Base-by-base conservation (phyloP, 2,888 invertebrate species). In the Agonopterix heracliana region DNA sequence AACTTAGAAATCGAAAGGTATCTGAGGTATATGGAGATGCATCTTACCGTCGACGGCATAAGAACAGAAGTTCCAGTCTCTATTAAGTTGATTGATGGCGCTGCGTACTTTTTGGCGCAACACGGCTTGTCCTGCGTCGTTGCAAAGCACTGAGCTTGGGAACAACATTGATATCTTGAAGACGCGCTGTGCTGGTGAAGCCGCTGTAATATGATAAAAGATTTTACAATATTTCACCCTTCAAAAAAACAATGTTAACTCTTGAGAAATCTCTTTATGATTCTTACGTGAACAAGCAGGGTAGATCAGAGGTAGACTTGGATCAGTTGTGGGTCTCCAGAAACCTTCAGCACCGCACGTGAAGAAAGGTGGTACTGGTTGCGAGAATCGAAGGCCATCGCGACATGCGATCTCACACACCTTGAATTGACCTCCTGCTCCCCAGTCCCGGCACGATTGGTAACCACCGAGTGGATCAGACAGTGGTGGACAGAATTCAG, bases 331-430 rank as follows among this genome's bases (percentile, higher is more conserved):
- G 46, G 98, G 98, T 61, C 97, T 90, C 99, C 98, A 99, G 82
- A 97, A 96, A 41, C 98, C 99, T 92, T 98, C 98, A 48, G 95
- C 96, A n/a, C 98, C 98, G 72, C 99, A 99, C 1, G 97, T 97
- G 78, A 98, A 99, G 90, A 98, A 98, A 60, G 96, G 95, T 1
- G 98, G 98, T n/a, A 98, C 95, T 50, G 93, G 92, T 71, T 96
- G 95, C 0, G 98, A 97, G 89, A 99, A 99, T 59, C 95, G 90
- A 5, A 96, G 86, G n/a, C 96, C 96, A 50, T 92, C 82, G 60
- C 96, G 95, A 67, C 97, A 97, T 45, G 92, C 90, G 53, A 97
- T 97, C 80, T 97, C 96, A 76, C 98, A 98, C 1, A 98, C 95
- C 85, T 97, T 97, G 81, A 97, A 98, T 71, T 97, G 96, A 41